phyloP scores from a whole-genome alignment of 1,140 invertebrate genomes.

The Elysia chlorotica region DNA sequence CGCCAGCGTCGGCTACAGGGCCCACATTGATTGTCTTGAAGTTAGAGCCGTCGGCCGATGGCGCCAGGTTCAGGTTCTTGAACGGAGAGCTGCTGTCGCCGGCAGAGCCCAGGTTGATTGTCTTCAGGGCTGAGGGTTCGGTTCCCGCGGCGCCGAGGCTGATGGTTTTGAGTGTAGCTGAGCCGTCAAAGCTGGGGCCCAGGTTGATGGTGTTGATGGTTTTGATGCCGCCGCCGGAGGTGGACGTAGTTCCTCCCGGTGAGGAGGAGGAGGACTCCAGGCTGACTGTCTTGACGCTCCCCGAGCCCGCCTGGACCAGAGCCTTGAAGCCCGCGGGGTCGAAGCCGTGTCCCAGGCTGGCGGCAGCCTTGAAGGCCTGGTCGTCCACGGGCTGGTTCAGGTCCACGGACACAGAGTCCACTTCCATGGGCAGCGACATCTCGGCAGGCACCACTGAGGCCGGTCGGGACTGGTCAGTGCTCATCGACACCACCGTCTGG shows the following conservation, averaged over 20 bases:
- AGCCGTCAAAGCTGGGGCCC: slow-evolving; percentile 4
- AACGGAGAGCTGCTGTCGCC: background rate
- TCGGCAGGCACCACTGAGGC: slow-evolving; percentile 51
- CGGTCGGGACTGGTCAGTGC: slow-evolving; percentile 49
- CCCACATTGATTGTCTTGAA: background rate
- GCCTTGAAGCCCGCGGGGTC: background rate
- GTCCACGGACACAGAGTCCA: slow-evolving; percentile 44
- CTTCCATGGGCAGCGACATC: slow-evolving; percentile 54
- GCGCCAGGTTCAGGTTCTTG: slow-evolving; percentile 2
- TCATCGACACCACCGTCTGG: slow-evolving; percentile 35
- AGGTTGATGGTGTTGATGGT: slow-evolving; percentile 10
- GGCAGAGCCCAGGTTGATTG: slow-evolving; percentile 17
- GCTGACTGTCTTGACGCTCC: slow-evolving; percentile 17
- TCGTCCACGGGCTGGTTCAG: slow-evolving; percentile 22
- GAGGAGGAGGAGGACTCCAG: background rate
- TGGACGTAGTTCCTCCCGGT: too few species aligned
- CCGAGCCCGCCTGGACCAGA: background rate
- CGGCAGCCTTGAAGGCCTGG: slow-evolving; percentile 8
- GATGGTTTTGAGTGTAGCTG: slow-evolving; percentile 7
- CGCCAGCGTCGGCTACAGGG: slow-evolving; percentile 5
- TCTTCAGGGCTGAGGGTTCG: slow-evolving; percentile 21
- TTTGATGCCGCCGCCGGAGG: background rate
- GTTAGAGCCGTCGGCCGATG: background rate
- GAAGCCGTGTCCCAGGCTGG: background rate
- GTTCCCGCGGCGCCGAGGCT: background rate